Evolutionary conservation across 1,140 invertebrate species (phyloP).

Genomic region (Frieseomelitta varia): DNA sequence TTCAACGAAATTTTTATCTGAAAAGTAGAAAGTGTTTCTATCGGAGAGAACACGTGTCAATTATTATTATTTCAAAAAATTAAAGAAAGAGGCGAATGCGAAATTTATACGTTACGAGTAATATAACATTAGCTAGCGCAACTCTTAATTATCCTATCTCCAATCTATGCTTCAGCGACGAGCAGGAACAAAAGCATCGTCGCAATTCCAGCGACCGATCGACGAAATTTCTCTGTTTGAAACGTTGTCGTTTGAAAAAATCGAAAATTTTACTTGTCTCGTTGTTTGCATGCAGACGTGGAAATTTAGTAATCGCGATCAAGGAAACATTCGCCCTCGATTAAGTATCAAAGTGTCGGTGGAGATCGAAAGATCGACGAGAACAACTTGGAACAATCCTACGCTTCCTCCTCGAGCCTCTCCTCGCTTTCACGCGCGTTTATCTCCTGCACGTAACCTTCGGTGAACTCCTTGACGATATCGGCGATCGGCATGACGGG

Average conservation of each 20-base stretch:
- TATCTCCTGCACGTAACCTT: conserved; percentile 67
- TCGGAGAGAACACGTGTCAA: no score
- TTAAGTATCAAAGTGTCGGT: not conserved
- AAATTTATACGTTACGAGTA: no score
- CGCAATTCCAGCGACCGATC: not conserved
- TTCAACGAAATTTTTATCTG: no score
- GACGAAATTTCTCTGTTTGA: not conserved
- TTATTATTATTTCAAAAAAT: no score
- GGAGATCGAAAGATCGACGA: not conserved
- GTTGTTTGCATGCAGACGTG: no score
- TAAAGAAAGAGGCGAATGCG: no score
- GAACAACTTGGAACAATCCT: not conserved
- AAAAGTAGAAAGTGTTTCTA: no score
- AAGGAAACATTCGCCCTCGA: no score
- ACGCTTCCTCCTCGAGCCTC: conserved; percentile 46
- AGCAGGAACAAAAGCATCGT: not conserved
- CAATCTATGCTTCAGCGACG: conserved; percentile 28
- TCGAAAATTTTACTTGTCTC: not conserved
- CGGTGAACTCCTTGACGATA: conserved; percentile 79
- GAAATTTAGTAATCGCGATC: no score
- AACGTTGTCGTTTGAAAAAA: not conserved
- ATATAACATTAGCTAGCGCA: not conserved
- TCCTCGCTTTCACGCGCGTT: conserved; percentile 56
- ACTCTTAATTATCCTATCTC: not conserved
- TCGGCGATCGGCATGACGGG: conserved; percentile 81